Evolutionary conservation across 2,797 vertebrate species (phyloP).

Genomic region (Lemur catta): DNA sequence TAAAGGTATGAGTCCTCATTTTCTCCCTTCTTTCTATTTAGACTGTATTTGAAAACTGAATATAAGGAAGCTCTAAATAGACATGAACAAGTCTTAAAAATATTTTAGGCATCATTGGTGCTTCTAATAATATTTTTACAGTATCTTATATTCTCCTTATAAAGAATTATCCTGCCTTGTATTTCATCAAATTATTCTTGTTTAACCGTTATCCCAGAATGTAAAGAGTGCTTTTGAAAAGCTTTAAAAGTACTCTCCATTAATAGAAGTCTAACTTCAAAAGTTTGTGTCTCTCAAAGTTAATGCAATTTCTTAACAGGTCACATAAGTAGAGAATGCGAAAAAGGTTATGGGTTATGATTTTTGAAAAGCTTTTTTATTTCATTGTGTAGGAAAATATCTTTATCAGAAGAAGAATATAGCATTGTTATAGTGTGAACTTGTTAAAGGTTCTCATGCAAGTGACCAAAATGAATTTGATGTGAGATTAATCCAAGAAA

Average conservation of each 20-base stretch:
- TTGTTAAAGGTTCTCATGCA: background rate
- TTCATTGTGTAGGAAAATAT: background rate
- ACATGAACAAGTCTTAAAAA: background rate
- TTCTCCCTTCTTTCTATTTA: conserved; percentile 27
- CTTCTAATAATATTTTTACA: conserved; percentile 40
- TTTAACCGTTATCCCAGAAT: background rate
- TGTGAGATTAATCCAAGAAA: background rate
- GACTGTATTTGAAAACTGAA: background rate
- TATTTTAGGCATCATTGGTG: conserved; percentile 22
- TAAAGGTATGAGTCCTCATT: background rate
- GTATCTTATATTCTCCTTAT: background rate
- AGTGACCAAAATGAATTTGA: background rate
- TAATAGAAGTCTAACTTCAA: background rate
- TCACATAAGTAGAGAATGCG: background rate
- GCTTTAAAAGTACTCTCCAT: background rate
- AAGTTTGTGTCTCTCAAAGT: background rate
- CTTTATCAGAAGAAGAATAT: background rate
- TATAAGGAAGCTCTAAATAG: background rate
- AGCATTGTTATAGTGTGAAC: background rate
- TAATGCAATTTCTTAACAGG: background rate
- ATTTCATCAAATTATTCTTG: conserved; percentile 34
- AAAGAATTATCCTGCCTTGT: background rate
- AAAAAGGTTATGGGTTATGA: background rate
- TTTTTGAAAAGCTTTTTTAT: background rate
- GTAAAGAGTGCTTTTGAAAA: conserved; percentile 11